Base-by-base conservation (phyloP, 2,888 invertebrate genomes). In the Lutraria lutraria region DNA sequence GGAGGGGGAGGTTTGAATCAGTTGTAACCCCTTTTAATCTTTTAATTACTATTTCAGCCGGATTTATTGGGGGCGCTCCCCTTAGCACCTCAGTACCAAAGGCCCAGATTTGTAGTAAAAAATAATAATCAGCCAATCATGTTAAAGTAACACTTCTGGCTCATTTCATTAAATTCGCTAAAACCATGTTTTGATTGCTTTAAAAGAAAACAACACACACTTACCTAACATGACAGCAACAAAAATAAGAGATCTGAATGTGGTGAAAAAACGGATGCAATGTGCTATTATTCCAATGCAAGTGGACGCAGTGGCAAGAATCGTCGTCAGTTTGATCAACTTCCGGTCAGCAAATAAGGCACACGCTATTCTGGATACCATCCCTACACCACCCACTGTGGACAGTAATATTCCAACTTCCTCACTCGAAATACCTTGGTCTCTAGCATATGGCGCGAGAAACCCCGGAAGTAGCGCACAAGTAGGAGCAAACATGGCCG, bases 141-240 rank as follows among this genome's bases (percentile, higher is more conserved):
- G 43, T 43, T 43, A n/a, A n/a, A n/a, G n/a, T n/a, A n/a, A n/a
- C n/a, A n/a, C n/a, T n/a, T n/a, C n/a, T n/a, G n/a, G n/a, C n/a
- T n/a, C n/a, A n/a, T n/a, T n/a, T n/a, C n/a, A n/a, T n/a, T n/a
- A n/a, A n/a, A n/a, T n/a, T n/a, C n/a, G n/a, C n/a, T n/a, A n/a
- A n/a, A n/a, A n/a, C n/a, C n/a, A n/a, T n/a, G n/a, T n/a, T 43
- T 4, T 43, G 8, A 43, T 4, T 43, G 2, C 43, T 4, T 43
- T 43, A 43, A 43, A 8, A 43, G 43, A 43, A 43, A 43, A 2
- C 2, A 43, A 8, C 43, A 43, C 8, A 2, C 43, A 43, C 80
- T 76, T 90, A 92, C 92, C 92, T 54, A 89, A 25, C 21, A 92
- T 63, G 2, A 86, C 87, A 29, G 90, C 87, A 43, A 92, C 86